Conservation (phyloP, 2,888 invertebrate species). For the Drosophila cognata region DNA sequence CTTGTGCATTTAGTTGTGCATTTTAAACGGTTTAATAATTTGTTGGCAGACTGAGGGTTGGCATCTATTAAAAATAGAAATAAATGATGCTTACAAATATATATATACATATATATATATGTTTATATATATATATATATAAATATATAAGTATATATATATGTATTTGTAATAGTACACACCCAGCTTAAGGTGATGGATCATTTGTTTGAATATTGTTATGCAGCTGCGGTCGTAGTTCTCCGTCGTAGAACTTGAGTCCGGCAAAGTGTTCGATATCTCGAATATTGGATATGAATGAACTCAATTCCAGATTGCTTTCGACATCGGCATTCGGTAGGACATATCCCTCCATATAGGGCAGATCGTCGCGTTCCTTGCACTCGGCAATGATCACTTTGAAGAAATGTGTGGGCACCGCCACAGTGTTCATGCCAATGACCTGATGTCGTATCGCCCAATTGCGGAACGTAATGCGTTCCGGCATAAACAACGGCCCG, state of each 20-base stretch:
- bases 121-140: not conserved
- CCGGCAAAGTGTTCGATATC: slow-evolving; percentile 95
- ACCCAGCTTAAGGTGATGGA: not conserved
- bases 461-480: slow-evolving; percentile 92
- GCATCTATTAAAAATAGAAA: not conserved
- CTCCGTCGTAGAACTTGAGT: slow-evolving; percentile 93
- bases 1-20: not conserved
- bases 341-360: slow-evolving; percentile 95
- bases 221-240: slow-evolving; percentile 86
- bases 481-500: slow-evolving; percentile 94
- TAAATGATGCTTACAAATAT: not conserved
- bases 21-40: not conserved
- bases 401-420: slow-evolving; percentile 99
- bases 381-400: slow-evolving; percentile 94
- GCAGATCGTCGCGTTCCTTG: slow-evolving; percentile 86
- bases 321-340: slow-evolving; percentile 95
- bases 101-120: too few species aligned
- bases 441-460: slow-evolving; percentile 95
- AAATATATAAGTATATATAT: not conserved
- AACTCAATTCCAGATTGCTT: slow-evolving; percentile 89
- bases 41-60: not conserved
- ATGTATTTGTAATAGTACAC: not conserved
- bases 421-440: slow-evolving; percentile 94
- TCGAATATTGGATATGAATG: slow-evolving; percentile 93
- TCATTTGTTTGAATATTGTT: slow-evolving; percentile 17